A percentile compares a stretch with the other conserved stretches of the same genome.
These are phyloP conservation scores for Strigamia transsilvanica DNA, from an alignment of 2,888 invertebrate genomes.

Conservation along the genomic window DNA sequence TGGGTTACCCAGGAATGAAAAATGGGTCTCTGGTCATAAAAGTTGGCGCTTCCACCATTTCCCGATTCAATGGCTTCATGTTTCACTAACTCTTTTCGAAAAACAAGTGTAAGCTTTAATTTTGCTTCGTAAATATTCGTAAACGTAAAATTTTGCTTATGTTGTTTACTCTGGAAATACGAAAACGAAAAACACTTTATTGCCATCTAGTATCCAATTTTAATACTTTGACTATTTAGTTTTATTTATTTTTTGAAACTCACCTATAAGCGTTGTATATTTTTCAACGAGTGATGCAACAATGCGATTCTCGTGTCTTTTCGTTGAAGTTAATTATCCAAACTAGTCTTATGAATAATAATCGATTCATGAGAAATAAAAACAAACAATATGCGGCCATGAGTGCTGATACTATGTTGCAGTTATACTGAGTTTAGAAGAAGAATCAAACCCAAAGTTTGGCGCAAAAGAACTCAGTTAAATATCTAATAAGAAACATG, in stretches of 20 bases:
- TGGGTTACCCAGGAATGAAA: constrained; percentile 4
- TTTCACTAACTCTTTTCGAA: neutral
- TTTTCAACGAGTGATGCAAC: too few species aligned
- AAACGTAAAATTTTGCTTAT: neutral
- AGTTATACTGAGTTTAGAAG: too few species aligned
- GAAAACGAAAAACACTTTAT: neutral
- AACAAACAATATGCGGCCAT: too few species aligned
- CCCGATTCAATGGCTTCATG: neutral
- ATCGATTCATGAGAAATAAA: too few species aligned
- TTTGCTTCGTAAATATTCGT: neutral
- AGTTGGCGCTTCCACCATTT: neutral
- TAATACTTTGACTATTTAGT: neutral
- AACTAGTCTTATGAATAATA: too few species aligned
- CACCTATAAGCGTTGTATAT: too few species aligned
- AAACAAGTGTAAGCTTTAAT: neutral
- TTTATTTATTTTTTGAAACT: neutral
- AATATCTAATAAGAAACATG: neutral
- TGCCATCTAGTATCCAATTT: neutral
- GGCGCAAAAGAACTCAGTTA: too few species aligned
- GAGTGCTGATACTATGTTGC: too few species aligned
- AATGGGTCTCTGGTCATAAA: constrained; percentile 27
- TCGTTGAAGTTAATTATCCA: too few species aligned
- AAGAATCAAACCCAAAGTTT: too few species aligned
- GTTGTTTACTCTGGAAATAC: neutral
- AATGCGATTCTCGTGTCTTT: too few species aligned